Conservation (phyloP, 2,888 invertebrate species). For the Amphipyra berbera region DNA sequence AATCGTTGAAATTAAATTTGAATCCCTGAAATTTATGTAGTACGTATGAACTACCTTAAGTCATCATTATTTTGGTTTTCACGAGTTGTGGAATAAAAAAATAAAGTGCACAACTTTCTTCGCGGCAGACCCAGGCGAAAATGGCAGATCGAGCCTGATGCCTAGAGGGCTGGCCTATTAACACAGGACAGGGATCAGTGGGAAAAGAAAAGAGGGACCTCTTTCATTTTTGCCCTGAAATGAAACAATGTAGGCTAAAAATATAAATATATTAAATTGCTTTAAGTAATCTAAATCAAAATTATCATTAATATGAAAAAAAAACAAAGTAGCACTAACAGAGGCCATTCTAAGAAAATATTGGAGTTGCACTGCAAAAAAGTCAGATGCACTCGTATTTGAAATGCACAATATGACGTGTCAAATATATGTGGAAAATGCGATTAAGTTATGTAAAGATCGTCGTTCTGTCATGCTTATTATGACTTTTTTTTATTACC, state of each 20-base stretch:
- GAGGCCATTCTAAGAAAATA: no score
- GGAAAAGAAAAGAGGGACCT: background rate
- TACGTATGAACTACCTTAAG: background rate
- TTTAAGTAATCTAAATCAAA: no score
- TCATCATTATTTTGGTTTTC: background rate
- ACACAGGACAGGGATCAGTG: background rate
- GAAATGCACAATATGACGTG: no score
- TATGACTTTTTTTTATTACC: slow-evolving; percentile 2
- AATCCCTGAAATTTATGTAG: no score
- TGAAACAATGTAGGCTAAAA: slow-evolving; percentile 1
- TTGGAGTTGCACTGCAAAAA: background rate
- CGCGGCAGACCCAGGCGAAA: slow-evolving; percentile 1
- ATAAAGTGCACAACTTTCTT: background rate
- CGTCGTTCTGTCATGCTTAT: background rate
- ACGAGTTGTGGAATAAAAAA: background rate
- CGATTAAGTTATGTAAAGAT: background rate
- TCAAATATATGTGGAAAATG: no score
- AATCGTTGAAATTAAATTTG: no score
- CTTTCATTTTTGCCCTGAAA: background rate
- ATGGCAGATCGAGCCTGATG: background rate
- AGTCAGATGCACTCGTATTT: background rate
- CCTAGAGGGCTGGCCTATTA: slow-evolving; percentile 1
- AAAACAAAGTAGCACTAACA: no score
- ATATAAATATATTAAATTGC: background rate
- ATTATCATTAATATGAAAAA: no score